Evolutionary conservation across 2,888 invertebrate species (phyloP).

Genomic region (Pterostichus madidus): DNA sequence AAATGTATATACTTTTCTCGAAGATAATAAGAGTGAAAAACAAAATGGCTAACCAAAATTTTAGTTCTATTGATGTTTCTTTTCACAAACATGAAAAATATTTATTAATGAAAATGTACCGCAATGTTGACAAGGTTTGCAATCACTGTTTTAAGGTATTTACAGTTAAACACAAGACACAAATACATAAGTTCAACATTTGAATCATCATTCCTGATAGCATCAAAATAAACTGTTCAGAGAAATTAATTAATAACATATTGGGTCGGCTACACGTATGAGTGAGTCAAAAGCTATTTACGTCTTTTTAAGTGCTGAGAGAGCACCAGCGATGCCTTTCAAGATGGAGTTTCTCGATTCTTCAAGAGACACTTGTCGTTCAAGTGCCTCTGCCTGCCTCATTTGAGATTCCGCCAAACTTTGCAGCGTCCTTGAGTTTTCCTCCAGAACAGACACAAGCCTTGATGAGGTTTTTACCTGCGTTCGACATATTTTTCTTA

Average conservation of each 20-base stretch:
- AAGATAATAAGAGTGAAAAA: too few relatives aligned
- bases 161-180: background rate
- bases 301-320: constrained; percentile 50
- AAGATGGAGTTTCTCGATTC: constrained; percentile 60
- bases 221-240: constrained; percentile 20
- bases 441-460: constrained; percentile 33
- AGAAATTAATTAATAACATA: constrained; percentile 36
- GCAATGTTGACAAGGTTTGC: too few relatives aligned
- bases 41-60: too few relatives aligned
- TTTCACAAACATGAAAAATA: too few relatives aligned
- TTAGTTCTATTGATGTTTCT: too few relatives aligned
- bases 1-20: too few relatives aligned
- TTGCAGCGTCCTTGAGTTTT: constrained; percentile 54
- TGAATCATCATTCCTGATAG: background rate
- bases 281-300: constrained; percentile 50
- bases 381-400: constrained; percentile 60
- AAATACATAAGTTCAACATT: background rate
- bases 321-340: constrained; percentile 45
- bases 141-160: background rate
- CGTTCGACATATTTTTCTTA: constrained; percentile 23
- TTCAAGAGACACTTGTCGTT: constrained; percentile 59
- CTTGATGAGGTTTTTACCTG: constrained; percentile 30
- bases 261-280: background rate
- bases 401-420: constrained; percentile 59
- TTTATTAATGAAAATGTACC: too few relatives aligned